Conservation (phyloP, 2,797 vertebrate genomes). For the Pelodytes ibericus region DNA sequence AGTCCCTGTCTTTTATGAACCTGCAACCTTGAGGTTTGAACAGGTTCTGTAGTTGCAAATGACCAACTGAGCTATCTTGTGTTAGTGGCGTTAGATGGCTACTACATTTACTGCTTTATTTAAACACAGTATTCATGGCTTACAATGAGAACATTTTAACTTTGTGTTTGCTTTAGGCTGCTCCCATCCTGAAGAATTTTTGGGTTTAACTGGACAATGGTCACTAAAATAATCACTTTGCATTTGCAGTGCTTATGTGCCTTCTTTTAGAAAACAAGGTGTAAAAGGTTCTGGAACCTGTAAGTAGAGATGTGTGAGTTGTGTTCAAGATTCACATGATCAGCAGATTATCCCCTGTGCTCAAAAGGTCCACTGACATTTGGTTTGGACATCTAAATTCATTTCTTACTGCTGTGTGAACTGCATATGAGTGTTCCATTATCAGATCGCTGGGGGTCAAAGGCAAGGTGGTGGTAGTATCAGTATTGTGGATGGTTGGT, state of each 20-base stretch:
- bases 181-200: conserved; percentile 50
- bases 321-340: background rate
- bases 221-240: conserved; percentile 45
- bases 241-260: conserved; percentile 19
- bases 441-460: no score
- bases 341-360: background rate
- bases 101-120: conserved; percentile 49
- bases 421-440: background rate
- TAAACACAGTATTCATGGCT: conserved; percentile 27
- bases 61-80: no score
- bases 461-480: no score
- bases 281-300: conserved; percentile 1
- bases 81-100: conserved; percentile 44
- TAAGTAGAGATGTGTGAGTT: background rate
- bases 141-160: conserved; percentile 53
- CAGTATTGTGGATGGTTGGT: no score
- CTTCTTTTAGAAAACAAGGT: conserved; percentile 20
- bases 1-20: no score
- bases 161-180: conserved; percentile 46
- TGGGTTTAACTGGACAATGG: conserved; percentile 38
- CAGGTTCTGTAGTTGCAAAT: no score
- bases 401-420: background rate
- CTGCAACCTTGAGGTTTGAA: no score
- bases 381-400: background rate
- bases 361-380: background rate